phyloP scores from a whole-genome alignment of 2,888 invertebrate genomes.

The Blastobasis lacticolella region DNA sequence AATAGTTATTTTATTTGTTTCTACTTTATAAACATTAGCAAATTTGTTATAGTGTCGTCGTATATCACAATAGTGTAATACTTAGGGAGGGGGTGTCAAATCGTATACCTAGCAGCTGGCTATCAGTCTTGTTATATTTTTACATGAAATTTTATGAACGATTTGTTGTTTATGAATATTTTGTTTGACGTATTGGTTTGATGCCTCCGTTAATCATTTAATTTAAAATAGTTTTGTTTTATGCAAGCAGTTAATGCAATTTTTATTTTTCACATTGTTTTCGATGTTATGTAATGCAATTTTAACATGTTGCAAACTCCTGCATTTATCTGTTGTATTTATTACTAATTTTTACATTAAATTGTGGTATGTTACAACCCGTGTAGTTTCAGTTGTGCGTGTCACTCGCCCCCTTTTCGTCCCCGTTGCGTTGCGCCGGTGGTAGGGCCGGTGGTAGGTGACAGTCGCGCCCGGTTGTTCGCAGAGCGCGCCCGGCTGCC shows the following conservation, averaged over 20 bases:
- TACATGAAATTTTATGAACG: constrained; percentile 68
- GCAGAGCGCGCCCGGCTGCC: constrained; percentile 54
- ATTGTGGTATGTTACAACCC: constrained; percentile 80
- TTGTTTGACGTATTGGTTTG: constrained; percentile 71
- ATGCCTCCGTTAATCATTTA: constrained; percentile 72
- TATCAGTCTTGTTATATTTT: constrained; percentile 62
- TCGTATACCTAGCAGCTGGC: constrained; percentile 61
- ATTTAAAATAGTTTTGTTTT: constrained; percentile 72
- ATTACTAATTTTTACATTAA: constrained; percentile 83
- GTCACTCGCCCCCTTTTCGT: constrained; percentile 43
- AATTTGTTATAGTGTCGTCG: constrained; percentile 73
- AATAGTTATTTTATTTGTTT: constrained; percentile 66
- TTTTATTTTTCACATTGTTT: constrained; percentile 73
- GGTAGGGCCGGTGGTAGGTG: constrained; percentile 1
- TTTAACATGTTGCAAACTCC: constrained; percentile 76
- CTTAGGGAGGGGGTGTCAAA: constrained; percentile 73
- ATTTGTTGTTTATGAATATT: constrained; percentile 68
- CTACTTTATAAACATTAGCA: constrained; percentile 63
- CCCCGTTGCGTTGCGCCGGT: constrained; percentile 23
- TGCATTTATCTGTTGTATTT: constrained; percentile 80
- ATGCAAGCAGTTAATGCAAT: constrained; percentile 74
- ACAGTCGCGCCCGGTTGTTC: constrained; percentile 22
- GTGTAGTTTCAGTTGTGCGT: constrained; percentile 71
- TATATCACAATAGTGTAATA: constrained; percentile 72
- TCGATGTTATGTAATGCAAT: constrained; percentile 74